Conservation (phyloP, 1,140 invertebrate genomes). For the Yoshiicerus persimilis region DNA sequence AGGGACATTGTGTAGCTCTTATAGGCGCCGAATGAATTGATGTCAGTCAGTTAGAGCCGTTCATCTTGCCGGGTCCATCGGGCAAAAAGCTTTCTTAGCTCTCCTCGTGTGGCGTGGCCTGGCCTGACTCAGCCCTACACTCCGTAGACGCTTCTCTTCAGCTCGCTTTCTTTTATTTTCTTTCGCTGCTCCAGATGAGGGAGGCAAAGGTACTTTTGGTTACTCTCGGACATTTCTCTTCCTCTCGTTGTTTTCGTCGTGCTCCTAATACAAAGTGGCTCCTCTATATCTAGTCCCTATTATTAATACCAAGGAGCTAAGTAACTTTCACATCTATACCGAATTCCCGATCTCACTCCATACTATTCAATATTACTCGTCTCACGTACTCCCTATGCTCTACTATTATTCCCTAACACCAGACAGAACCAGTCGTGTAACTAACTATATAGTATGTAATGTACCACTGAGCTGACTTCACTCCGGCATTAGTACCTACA, state of each 20-base stretch:
- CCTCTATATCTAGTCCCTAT: neutral
- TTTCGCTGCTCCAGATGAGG: constrained; percentile 16
- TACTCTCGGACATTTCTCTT: constrained; percentile 28
- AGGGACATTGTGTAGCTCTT: constrained; percentile 29
- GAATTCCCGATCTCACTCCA: neutral
- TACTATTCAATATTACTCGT: neutral
- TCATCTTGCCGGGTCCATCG: constrained; percentile 36
- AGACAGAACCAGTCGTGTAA: neutral
- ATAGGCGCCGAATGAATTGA: constrained; percentile 33
- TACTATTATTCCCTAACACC: neutral
- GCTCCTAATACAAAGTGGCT: constrained; percentile 9
- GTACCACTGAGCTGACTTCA: neutral
- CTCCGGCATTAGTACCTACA: neutral
- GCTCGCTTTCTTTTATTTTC: constrained; percentile 3
- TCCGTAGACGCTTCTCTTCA: neutral
- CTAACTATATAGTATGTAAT: neutral
- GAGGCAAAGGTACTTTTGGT: constrained; percentile 28
- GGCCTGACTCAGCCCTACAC: neutral
- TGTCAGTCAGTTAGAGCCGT: constrained; percentile 34
- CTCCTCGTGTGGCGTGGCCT: neutral
- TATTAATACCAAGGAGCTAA: neutral
- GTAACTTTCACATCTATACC: neutral
- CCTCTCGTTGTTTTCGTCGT: constrained; percentile 29
- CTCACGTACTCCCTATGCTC: neutral
- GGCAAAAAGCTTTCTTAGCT: constrained; percentile 32